Conservation (phyloP, 2,888 invertebrate species). For the Phalera bucephala region DNA sequence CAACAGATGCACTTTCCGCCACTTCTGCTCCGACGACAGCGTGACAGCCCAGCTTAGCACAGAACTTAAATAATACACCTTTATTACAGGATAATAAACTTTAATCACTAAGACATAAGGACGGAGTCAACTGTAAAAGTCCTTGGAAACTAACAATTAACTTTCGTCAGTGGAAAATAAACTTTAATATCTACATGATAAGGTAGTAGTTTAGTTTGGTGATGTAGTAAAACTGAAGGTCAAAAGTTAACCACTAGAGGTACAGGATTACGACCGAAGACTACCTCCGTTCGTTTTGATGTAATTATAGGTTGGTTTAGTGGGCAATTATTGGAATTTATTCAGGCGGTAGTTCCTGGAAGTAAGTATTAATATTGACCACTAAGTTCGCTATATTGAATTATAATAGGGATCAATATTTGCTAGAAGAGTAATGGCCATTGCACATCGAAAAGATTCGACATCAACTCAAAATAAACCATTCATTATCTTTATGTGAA, state of each 20-base stretch:
- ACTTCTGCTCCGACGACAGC: constrained; percentile 52
- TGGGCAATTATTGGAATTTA: neutral
- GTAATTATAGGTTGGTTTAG: neutral
- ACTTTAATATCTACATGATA: no score
- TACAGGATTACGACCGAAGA: constrained; percentile 11
- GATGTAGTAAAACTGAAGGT: constrained; percentile 37
- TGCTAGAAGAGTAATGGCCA: no score
- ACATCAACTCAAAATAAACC: no score
- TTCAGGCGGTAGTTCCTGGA: neutral
- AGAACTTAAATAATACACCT: constrained; percentile 11
- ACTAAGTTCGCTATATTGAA: neutral
- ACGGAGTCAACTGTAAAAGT: neutral
- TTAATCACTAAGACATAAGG: neutral
- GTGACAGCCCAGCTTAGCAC: constrained; percentile 24
- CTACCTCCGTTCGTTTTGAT: neutral
- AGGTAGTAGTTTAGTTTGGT: no score
- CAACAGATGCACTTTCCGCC: constrained; percentile 38
- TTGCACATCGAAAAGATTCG: no score
- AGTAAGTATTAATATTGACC: neutral
- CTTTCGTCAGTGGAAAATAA: no score
- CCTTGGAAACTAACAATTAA: no score
- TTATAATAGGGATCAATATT: no score
- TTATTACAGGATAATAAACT: neutral
- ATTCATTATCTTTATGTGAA: no score
- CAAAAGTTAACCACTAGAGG: constrained; percentile 59